Percentiles rank a stretch among this genome's conserved stretches.
These are phyloP conservation scores for Lepidostoma basale DNA, from an alignment of 1,140 invertebrate genomes.

Conservation along the genomic window DNA sequence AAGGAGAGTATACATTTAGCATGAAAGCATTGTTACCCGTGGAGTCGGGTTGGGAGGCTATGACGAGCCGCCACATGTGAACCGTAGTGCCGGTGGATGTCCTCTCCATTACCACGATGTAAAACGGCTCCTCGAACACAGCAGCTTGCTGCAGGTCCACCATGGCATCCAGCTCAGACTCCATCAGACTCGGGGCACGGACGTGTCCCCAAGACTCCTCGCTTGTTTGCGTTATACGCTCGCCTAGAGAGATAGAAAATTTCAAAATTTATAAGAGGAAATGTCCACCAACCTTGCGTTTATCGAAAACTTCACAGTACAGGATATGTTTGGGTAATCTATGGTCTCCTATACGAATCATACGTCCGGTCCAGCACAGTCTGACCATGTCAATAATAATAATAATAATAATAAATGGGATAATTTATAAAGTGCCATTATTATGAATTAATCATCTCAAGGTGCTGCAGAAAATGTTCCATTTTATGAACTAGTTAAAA, in stretches of 20 bases:
- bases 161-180: constrained; percentile 80
- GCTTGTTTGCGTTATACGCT: constrained; percentile 28
- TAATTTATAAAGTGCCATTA: too few relatives aligned
- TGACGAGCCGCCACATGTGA: constrained; percentile 94
- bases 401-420: too few relatives aligned
- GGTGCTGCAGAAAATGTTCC: too few relatives aligned
- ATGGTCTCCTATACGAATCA: too few relatives aligned
- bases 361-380: too few relatives aligned
- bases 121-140: constrained; percentile 94
- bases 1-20: too few relatives aligned
- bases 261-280: constrained; percentile 3
- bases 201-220: constrained; percentile 12
- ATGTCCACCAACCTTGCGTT: background rate
- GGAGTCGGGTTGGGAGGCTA: constrained; percentile 79
- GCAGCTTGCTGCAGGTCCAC: constrained; percentile 85
- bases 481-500: too few relatives aligned
- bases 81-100: constrained; percentile 82
- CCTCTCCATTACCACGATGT: constrained; percentile 90
- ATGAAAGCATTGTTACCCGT: constrained; percentile 52
- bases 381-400: too few relatives aligned
- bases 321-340: too few relatives aligned
- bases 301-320: too few relatives aligned
- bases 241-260: constrained; percentile 35
- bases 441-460: too few relatives aligned
- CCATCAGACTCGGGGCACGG: constrained; percentile 61